These are phyloP conservation scores for Vanessa atalanta DNA, from an alignment of 1,140 invertebrate species.

Conservation along the genomic window DNA sequence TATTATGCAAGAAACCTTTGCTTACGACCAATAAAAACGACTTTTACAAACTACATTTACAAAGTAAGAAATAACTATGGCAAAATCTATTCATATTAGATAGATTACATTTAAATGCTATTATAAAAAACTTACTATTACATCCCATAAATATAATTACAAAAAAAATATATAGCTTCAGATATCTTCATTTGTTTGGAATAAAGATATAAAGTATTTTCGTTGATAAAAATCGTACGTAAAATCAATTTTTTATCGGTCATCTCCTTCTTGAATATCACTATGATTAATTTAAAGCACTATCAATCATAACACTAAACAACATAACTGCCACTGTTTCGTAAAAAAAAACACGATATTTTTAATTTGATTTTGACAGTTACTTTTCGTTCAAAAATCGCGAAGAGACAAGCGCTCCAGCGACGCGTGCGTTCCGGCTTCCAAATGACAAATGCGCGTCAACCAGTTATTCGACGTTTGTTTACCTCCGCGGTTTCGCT, in stretches of 20 bases:
- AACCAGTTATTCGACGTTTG: conserved; percentile 66
- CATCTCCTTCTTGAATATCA: conserved; percentile 40
- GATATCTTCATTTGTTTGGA: background rate
- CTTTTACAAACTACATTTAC: too few species aligned
- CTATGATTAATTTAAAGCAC: conserved; percentile 12
- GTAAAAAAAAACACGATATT: conserved; percentile 7
- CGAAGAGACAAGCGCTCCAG: conserved; percentile 49
- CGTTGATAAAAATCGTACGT: background rate
- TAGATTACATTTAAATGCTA: background rate
- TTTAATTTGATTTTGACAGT: conserved; percentile 33
- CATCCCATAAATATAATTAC: conserved; percentile 2
- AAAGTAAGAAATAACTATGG: conserved; percentile 12
- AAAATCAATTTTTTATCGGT: conserved; percentile 32
- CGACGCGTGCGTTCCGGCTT: conserved; percentile 56
- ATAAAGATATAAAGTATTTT: background rate
- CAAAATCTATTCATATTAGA: background rate
- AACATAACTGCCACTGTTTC: conserved; percentile 25
- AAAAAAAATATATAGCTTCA: background rate
- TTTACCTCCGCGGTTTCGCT: conserved; percentile 68
- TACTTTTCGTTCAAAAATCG: conserved; percentile 31
- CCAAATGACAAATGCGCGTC: conserved; percentile 76
- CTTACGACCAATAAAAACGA: background rate
- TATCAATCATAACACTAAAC: conserved; percentile 21
- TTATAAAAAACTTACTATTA: conserved; percentile 14
- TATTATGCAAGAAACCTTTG: background rate